Base-by-base conservation (phyloP, 2,797 vertebrate genomes). In the Coregonus sp. region DNA sequence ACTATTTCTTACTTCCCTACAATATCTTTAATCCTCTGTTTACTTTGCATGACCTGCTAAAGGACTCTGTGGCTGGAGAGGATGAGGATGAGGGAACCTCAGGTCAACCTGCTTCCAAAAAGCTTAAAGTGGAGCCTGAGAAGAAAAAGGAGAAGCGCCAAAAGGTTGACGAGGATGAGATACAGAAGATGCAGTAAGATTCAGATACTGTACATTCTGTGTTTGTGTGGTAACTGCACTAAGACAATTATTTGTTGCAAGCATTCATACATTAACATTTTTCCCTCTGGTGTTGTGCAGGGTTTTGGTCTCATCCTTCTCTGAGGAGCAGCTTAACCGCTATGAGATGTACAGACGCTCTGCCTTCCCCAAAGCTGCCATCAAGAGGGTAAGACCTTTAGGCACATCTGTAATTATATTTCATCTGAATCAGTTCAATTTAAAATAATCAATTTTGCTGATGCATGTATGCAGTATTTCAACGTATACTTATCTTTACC, bases 151-250 rank as follows among this genome's bases (percentile, higher is more conserved):
- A 99, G 75, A 99, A 97, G 81, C 95, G 95, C 66, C 96, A 98
- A 11, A 99, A 99, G 71, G 97, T 99, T 9, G 98, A 99, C n/a
- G 98, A 99, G 90, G 98, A 99, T 75, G 98, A 99, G 91, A 99
- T 99, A 80, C 98, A 99, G 86, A 99, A 99, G 94, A 99, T 99
- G 97, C 98, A 99, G 98, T 99, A 91, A 96, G 97, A 90, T 25
- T 2, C 16, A 56, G 1, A 61, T 68, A 25, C n/a, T 9, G 59
- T 63, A 12, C 9, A 29, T 51, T 67, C 4, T 84, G 76, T 4
- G 61, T 47, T 25, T 0, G 63, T 63, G 3, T 25, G 59, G 59
- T 74, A 4, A 1, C 65, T 74, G 15, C 74, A 76, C 47, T 33
- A 56, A 50, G 40, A 20, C 50, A 63, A 71, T 25, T 18, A 14